Base-by-base conservation (phyloP, 1,140 invertebrate species). In the Trypoxylus dichotomus region DNA sequence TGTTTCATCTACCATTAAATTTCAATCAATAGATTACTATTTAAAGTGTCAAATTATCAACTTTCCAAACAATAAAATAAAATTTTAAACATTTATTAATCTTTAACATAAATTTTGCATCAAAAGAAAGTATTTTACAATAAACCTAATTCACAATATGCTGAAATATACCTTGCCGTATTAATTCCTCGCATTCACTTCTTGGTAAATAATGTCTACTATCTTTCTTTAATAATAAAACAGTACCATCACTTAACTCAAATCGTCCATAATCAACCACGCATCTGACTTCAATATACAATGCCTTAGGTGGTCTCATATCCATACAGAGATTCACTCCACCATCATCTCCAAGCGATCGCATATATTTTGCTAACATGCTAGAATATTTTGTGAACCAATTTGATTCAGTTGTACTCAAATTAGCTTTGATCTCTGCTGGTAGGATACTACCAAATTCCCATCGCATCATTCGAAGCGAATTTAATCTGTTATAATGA, bases 331-430 rank as follows among this genome's bases (percentile, higher is more conserved):
- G 88, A 88, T 99, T 96, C 68, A 98, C 89, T 15, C 90, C 89
- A 76, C 91, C 90, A 81, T 92, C 89, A 79, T 93, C 92, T 10
- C 96, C 96, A 79, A 98, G 89, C 0, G 92, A 91, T 83, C 92
- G 91, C 97, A 98, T 98, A 84, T 97, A 98, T 8, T 90, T 92
- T 5, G 95, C 95, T 73, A 98, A 87, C 71, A 91, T 92, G 82
- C 93, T 95, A 63, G 94, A 97, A 84, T 98, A 98, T 76, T 92
- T 92, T 32, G 91, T 91, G 83, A 98, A 96, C 93, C 96, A 98
- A 75, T 93, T 89, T 27, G 93, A 86, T 88, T 98, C 97, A 3
- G 92, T 89, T 83, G 94, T 91, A 79, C 94, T 93, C 19, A 98
- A 87, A 80, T 95, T 92, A 37, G 91, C 88, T 84, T 93, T 94